phyloP scores from a whole-genome alignment of 2,113 vertebrate genomes.

The Verasper variegatus region DNA sequence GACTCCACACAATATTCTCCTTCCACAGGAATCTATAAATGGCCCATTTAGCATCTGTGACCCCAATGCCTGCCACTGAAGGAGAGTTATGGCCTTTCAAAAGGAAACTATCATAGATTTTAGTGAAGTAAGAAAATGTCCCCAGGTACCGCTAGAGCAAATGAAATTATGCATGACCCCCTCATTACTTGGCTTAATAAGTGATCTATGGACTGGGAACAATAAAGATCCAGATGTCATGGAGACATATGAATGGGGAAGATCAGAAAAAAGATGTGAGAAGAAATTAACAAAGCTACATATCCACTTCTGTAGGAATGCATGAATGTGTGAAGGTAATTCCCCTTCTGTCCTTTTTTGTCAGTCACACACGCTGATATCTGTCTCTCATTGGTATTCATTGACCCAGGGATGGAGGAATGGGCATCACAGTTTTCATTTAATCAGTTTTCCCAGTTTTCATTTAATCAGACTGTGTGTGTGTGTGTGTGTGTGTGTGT shows the following conservation, averaged over 20 bases:
- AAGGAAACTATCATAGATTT: conserved; percentile 84
- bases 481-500: conserved; percentile 45
- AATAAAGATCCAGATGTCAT: conserved; percentile 75
- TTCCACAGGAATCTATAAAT: conserved; percentile 80
- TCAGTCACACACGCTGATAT: conserved; percentile 45
- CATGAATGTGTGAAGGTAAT: conserved; percentile 30
- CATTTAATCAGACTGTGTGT: conserved; percentile 24
- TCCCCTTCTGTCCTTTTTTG: conserved; percentile 37
- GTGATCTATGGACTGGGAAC: conserved; percentile 77
- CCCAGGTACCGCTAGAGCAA: conserved; percentile 79
- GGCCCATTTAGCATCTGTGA: conserved; percentile 83
- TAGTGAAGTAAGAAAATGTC: conserved; percentile 85
- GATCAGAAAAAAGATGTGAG: conserved; percentile 32
- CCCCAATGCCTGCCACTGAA: conserved; percentile 77
- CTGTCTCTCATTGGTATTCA: conserved; percentile 90
- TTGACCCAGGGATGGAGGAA: conserved; percentile 87
- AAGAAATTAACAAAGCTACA: conserved; percentile 42
- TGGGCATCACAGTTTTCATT: conserved; percentile 89
- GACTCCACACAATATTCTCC: conserved; percentile 77
- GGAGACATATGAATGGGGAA: conserved; percentile 58
- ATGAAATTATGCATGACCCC: conserved; percentile 85
- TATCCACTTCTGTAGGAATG: conserved; percentile 26
- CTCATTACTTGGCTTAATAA: conserved; percentile 82
- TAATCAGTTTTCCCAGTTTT: conserved; percentile 89
- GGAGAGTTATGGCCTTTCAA: conserved; percentile 81